Base-by-base conservation (phyloP, 2,797 vertebrate genomes). In the Monodelphis domestica region DNA sequence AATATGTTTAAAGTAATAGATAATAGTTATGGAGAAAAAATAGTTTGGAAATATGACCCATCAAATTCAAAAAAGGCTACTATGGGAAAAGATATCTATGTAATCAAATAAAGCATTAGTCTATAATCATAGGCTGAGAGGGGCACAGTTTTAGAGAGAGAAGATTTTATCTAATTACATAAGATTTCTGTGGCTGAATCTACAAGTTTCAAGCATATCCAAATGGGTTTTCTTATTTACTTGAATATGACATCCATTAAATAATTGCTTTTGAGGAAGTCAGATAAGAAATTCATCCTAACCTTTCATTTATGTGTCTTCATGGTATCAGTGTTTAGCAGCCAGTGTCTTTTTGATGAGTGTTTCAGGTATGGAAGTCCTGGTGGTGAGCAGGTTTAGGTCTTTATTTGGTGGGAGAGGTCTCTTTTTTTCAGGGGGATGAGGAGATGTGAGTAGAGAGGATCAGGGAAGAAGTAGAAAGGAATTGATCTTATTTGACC, bases 331-430 rank as follows among this genome's bases (percentile, higher is more conserved):
- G 59, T n/a, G 15, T 12, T n/a, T 91, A 93, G 21, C 17, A 91
- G 57, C 91, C 90, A 92, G 94, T 90, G 51, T 6, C 28, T 95
- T 57, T 91, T 2, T 87, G 51, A 92, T 53, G 50, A 59, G 45
- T 95, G 91, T 63, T 63, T 33, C 57, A 29, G 55, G 89, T 4
- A 7, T 87, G 2, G 29, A 91, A 12, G 28, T 93, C 29, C 17
- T 55, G 87, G 6, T 3, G 30, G 91, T 12, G 91, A 90, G 91
- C 50, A 90, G 53, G 0, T 12, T 53, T 87, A 88, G 21, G 17
- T 84, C 21, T 24, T 45, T 84, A 84, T 84, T 45, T 84, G 38
- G 3, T 84, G 21, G 21, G 38, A 45, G 21, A 84, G 12, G 21
- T 26, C 38, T 78, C 17, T 78, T 45, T 21, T 70, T 45, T 78